Conservation (phyloP, 2,113 vertebrate species). For the human (Homo sapiens) region GRCh38 chr7:95691001-95691500, state of each 20-base stretch:
- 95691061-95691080: background rate
- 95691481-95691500: background rate
- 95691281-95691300: background rate
- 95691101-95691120: background rate
- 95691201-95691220: background rate
- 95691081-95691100: background rate
- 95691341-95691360: background rate
- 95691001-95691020: background rate
- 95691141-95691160: background rate
- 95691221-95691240: background rate
- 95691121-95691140: background rate
- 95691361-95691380: background rate
- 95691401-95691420: background rate
- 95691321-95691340: background rate
- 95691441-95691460: background rate
- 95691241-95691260: background rate
- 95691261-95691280: background rate
- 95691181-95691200: background rate
- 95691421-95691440: background rate
- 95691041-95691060: background rate
- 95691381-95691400: background rate
- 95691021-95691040: background rate
- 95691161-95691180: background rate
- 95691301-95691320: background rate
- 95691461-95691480: conserved; percentile 10